Conservation (phyloP, 2,113 vertebrate species). For the Theristicus caerulescens region DNA sequence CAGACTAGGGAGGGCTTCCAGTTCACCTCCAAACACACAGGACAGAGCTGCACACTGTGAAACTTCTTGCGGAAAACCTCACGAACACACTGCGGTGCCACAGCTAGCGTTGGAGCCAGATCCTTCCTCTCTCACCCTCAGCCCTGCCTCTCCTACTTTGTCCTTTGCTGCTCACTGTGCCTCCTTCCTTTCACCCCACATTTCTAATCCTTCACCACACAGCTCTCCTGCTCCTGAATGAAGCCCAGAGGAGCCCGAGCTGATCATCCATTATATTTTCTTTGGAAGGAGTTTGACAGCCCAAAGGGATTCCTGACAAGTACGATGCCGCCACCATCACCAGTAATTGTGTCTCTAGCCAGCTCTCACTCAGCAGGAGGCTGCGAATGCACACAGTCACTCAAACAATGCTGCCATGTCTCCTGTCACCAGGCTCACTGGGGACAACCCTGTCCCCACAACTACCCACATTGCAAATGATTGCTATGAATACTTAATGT, state of each 20-base stretch:
- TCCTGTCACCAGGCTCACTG: not conserved
- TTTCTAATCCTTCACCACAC: not conserved
- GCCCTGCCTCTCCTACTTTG: not conserved
- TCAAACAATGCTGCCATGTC: fast-evolving
- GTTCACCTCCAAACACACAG: fast-evolving
- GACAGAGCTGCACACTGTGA: not conserved
- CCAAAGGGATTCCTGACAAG: not conserved
- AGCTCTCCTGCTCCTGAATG: not conserved
- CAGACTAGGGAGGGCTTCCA: not conserved
- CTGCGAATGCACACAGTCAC: not conserved
- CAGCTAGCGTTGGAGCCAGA: fast-evolving
- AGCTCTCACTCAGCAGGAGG: not conserved
- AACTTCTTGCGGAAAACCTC: not conserved
- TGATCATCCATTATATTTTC: not conserved
- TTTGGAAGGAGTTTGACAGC: not conserved
- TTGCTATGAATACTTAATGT: not conserved
- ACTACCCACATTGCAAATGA: not conserved
- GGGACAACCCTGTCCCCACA: not conserved
- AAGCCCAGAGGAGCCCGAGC: not conserved
- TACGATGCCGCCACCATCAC: fast-evolving
- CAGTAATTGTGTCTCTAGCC: not conserved
- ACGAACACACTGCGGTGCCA: fast-evolving
- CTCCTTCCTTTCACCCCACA: not conserved
- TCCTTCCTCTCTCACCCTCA: not conserved
- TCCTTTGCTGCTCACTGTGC: not conserved